Conservation (phyloP, 2,888 invertebrate genomes). For the Tipula vernalis region DNA sequence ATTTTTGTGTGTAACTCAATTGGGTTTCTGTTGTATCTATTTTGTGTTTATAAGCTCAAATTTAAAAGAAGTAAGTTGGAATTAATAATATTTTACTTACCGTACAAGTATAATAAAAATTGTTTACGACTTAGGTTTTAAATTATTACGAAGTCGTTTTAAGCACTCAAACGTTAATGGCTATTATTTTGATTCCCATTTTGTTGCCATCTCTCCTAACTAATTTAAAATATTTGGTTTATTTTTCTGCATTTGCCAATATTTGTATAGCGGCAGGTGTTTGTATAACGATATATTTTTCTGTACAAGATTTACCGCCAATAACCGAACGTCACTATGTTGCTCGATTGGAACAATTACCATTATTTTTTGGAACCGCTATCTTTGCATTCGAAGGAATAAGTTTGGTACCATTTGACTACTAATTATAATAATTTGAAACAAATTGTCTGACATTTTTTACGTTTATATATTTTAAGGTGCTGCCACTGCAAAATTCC, state of each 20-base stretch:
- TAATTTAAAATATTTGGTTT: slow-evolving; percentile 62
- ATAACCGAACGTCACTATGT: slow-evolving; percentile 45
- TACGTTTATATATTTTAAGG: slow-evolving; percentile 37
- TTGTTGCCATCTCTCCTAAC: slow-evolving; percentile 61
- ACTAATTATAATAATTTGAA: slow-evolving; percentile 23
- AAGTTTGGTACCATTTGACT: slow-evolving; percentile 50
- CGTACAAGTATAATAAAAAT: not conserved
- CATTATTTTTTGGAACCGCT: slow-evolving; percentile 90
- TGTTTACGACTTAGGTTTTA: slow-evolving; percentile 43
- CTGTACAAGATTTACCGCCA: slow-evolving; percentile 57
- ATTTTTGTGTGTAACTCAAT: slow-evolving; percentile 88
- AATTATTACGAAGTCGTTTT: slow-evolving; percentile 48
- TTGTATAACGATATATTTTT: slow-evolving; percentile 55
- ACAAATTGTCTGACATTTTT: too few species aligned
- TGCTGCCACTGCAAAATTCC: slow-evolving; percentile 86
- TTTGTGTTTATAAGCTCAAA: slow-evolving; percentile 89
- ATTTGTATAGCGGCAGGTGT: slow-evolving; percentile 61
- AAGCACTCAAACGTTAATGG: slow-evolving; percentile 60
- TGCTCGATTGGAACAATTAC: slow-evolving; percentile 49
- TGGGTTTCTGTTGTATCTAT: slow-evolving; percentile 97
- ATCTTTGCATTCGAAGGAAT: slow-evolving; percentile 97
- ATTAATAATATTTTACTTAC: not conserved
- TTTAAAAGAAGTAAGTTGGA: slow-evolving; percentile 50
- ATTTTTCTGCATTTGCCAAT: slow-evolving; percentile 67
- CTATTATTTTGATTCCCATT: slow-evolving; percentile 57